phyloP scores from a whole-genome alignment of 1,140 invertebrate genomes.

The Tetranychus cinnabarinus region DNA sequence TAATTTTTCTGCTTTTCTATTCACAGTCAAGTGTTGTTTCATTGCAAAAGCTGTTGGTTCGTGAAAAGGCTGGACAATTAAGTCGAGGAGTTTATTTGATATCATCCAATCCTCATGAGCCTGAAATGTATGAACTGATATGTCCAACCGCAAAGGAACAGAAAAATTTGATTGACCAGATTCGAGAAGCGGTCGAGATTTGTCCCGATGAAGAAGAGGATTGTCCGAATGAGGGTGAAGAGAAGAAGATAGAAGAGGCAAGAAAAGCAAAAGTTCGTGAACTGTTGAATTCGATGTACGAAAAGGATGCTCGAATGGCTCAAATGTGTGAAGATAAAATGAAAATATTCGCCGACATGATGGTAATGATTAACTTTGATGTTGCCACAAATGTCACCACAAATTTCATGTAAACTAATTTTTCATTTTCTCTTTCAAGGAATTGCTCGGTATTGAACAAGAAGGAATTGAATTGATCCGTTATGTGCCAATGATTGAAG shows the following conservation, averaged over 20 bases:
- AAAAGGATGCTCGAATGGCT: constrained; percentile 65
- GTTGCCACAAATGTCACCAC: too few species aligned
- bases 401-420: background rate
- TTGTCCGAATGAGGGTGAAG: constrained; percentile 15
- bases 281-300: constrained; percentile 34
- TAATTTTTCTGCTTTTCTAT: background rate
- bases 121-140: constrained; percentile 86
- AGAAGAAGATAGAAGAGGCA: constrained; percentile 19
- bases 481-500: background rate
- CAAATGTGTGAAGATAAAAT: constrained; percentile 66
- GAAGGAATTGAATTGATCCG: background rate
- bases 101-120: constrained; percentile 47
- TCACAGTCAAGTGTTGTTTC: constrained; percentile 62
- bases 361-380: constrained; percentile 23
- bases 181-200: constrained; percentile 33
- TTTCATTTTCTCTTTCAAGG: background rate
- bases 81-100: constrained; percentile 68
- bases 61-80: constrained; percentile 73
- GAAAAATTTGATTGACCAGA: constrained; percentile 58
- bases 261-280: constrained; percentile 32
- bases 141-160: constrained; percentile 61
- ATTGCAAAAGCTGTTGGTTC: constrained; percentile 62
- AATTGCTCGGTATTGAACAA: background rate
- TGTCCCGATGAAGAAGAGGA: constrained; percentile 23
- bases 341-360: constrained; percentile 46